Evolutionary conservation across 2,797 vertebrate genomes (phyloP), one percentile per base, ranked within the genome.

Genomic region (Onychomys leucogaster): DNA sequence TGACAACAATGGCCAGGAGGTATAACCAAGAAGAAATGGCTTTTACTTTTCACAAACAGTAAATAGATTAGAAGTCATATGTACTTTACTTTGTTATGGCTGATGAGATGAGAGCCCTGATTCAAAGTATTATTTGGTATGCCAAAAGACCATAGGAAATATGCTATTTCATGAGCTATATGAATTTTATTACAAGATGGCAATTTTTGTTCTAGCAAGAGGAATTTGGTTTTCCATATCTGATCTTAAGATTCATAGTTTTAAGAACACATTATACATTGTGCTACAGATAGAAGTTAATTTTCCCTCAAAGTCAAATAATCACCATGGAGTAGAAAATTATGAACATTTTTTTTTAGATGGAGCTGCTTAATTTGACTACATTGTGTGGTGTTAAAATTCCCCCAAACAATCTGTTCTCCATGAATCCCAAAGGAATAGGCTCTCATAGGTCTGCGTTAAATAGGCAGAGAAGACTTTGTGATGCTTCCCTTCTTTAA

Each of bases 381-480:
- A 43, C 1, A 71, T 80, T 65, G 5, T 27, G 59, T 80, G 29
- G 78, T 4, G 65, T 21, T 23, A 90, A 87, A 41, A 80, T 90
- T 85, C 95, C 49, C 34, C 29, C 82, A 59, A 95, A 67, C 52
- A 95, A 43, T 95, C n/a, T 92, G 11, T 52, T 94, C 43, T 92
- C 61, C 19, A 21, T 80, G 49, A 96, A 75, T 57, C 29, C 11
- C 7, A 41, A 83, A 94, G 73, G 10, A 61, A 91, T 14, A 78
- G 11, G 94, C 37, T 43, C 37, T 77, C n/a, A 75, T 14, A 77
- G 57, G 34, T 10, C 23, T 90, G 43, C 85, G 94, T 92, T 94
- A 85, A 52, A 13, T 5, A 83, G 32, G 5, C 6, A 23, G 88
- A 75, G 49, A n/a, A 34, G 4, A 83, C 7, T 86, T 94, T 23